phyloP scores from a whole-genome alignment of 1,140 invertebrate genomes.

The Bombus picipes region DNA sequence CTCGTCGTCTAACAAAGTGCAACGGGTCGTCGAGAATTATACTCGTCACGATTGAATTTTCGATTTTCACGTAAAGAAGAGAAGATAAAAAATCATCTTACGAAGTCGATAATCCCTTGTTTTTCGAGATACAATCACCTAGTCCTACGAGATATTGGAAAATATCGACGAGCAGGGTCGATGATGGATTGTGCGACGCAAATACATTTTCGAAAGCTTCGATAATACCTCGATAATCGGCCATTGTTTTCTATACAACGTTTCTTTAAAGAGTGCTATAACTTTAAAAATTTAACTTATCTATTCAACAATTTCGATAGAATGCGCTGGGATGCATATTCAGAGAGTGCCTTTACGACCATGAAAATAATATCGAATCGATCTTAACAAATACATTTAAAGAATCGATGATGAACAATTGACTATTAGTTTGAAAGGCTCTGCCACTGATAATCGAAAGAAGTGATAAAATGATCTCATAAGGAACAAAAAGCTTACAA shows the following conservation, averaged over 20 bases:
- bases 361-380: no score
- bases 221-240: neutral
- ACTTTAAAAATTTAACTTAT: neutral
- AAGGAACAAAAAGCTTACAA: neutral
- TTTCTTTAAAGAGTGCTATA: neutral
- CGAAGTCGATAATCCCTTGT: neutral
- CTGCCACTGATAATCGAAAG: neutral
- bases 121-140: conserved; percentile 5
- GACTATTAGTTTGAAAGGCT: neutral
- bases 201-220: conserved; percentile 42
- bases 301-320: neutral
- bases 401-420: neutral
- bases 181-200: conserved; percentile 64
- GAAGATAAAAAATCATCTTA: neutral
- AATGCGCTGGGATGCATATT: neutral
- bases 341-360: neutral
- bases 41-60: neutral
- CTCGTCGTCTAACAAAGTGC: neutral
- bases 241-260: neutral
- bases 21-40: neutral
- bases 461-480: neutral
- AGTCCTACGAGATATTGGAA: conserved; percentile 15
- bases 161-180: conserved; percentile 45
- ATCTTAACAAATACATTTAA: neutral
- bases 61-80: neutral